phyloP scores from a whole-genome alignment of 2,888 invertebrate species.

The Didymodactylos carnosus region DNA sequence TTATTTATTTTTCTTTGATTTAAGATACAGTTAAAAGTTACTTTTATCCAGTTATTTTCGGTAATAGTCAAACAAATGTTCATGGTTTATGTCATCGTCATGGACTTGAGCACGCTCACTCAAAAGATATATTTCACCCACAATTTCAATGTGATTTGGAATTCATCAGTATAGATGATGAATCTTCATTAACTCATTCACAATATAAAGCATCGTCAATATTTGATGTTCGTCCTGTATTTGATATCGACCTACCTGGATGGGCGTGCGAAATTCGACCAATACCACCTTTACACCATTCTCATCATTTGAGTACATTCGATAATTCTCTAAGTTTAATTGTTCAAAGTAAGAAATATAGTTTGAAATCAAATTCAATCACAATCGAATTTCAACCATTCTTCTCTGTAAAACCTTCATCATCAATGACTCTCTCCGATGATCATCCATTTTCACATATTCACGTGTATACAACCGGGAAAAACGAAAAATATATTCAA shows the following conservation, averaged over 20 bases:
- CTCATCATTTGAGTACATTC: not conserved
- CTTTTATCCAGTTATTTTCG: not conserved
- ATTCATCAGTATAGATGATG: no score
- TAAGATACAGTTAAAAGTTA: not conserved
- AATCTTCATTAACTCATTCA: not conserved
- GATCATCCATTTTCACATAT: not conserved
- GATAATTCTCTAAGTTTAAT: not conserved
- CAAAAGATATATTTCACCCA: not conserved
- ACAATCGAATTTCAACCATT: not conserved
- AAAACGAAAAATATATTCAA: not conserved
- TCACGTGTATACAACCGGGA: not conserved
- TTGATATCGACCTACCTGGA: not conserved
- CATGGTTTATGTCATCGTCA: not conserved
- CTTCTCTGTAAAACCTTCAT: not conserved
- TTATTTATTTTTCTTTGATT: not conserved
- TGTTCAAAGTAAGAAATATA: not conserved
- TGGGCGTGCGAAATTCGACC: not conserved
- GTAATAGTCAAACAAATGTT: not conserved
- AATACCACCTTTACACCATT: no score
- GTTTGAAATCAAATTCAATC: not conserved
- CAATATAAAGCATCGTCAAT: not conserved
- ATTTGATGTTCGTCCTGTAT: not conserved
- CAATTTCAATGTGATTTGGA: not conserved
- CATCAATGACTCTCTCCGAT: not conserved
- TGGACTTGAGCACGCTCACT: not conserved